Base-by-base conservation (phyloP, 2,113 vertebrate species). In the Aphelocoma coerulescens region DNA sequence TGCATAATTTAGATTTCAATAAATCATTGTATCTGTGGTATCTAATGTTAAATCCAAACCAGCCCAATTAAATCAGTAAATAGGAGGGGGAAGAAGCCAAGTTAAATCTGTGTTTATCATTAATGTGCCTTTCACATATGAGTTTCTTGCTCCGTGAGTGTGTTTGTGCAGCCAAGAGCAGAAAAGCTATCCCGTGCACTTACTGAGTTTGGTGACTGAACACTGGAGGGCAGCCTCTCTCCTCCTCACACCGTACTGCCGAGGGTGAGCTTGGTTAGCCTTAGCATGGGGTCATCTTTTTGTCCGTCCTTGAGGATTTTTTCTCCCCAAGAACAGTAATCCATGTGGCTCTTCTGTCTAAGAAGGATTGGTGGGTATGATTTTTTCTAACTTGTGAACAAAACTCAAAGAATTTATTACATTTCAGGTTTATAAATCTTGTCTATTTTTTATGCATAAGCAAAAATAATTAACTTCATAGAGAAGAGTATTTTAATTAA, bases 151-250 rank as follows among this genome's bases (percentile, higher is more conserved):
- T 75, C 23, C 2, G 0, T 49, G 33, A 39, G 23, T 13, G 18
- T 0, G 0, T 73, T 79, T 35, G 2, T 58, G 41, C 37, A 85
- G 41, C 78, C 46, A 37, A 49, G 48, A 44, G 30, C 35, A 63
- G 83, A 39, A 84, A 85, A 55, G 14, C 17, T 51, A 12, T 92
- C 11, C 21, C 23, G 11, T 22, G 9, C 44, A 54, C 52, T 11
- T 22, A 11, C 11, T 55, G 11, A 20, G 17, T 57, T 17, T 92
- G 75, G 32, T 68, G 32, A 59, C 16, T 72, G n/a, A 79, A 78
- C 87, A 11, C 81, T 89, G 85, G 94, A 93, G 89, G 95, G 95
- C 94, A 94, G 9, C 61, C 44, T 91, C 35, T 63, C 41, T 91
- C 67, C 61, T 80, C 21, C 48, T 85, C 27, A 5, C 6, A 4